Conservation (phyloP, 2,888 invertebrate genomes). For the Sclerodermus sp. region DNA sequence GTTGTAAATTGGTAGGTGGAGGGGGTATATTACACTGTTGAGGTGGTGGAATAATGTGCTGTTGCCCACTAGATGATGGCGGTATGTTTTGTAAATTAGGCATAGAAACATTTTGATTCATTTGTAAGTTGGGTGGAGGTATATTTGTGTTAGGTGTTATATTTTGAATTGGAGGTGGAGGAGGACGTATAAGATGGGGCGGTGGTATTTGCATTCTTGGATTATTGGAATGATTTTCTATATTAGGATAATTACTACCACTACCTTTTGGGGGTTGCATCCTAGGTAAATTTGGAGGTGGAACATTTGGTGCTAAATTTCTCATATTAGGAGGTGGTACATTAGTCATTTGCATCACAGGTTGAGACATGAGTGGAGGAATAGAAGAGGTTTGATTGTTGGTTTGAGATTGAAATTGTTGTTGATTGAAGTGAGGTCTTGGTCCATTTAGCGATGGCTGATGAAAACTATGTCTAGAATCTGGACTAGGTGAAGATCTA, state of each 20-base stretch:
- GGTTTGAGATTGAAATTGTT: conserved; percentile 28
- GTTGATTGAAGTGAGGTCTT: conserved; percentile 36
- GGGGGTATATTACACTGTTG: conserved; percentile 28
- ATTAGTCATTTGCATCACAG: conserved; percentile 43
- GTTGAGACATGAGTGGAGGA: conserved; percentile 44
- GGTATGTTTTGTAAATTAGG: conserved; percentile 59
- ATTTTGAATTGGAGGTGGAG: conserved; percentile 33
- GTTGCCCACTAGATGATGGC: conserved; percentile 42
- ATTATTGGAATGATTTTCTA: conserved; percentile 36
- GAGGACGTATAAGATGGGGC: conserved; percentile 23
- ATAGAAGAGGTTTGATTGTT: conserved; percentile 33
- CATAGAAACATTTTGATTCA: conserved; percentile 42
- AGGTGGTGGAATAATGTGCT: conserved; percentile 28
- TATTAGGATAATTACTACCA: conserved; percentile 29
- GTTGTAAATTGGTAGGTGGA: conserved; percentile 14
- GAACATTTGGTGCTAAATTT: conserved; percentile 34
- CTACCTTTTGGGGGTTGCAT: conserved; percentile 33
- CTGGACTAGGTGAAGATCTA: conserved; percentile 41
- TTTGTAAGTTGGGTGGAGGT: conserved; percentile 47
- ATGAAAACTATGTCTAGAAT: conserved; percentile 36
- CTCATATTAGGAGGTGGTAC: conserved; percentile 45
- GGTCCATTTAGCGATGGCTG: conserved; percentile 36
- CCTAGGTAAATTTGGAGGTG: conserved; percentile 35
- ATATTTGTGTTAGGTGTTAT: conserved; percentile 51
- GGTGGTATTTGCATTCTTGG: conserved; percentile 41